These are phyloP conservation scores for Hydra vulgaris DNA, from an alignment of 30 jellyfish, hydroid and myxozoan species.

Conservation along the genomic window DNA sequence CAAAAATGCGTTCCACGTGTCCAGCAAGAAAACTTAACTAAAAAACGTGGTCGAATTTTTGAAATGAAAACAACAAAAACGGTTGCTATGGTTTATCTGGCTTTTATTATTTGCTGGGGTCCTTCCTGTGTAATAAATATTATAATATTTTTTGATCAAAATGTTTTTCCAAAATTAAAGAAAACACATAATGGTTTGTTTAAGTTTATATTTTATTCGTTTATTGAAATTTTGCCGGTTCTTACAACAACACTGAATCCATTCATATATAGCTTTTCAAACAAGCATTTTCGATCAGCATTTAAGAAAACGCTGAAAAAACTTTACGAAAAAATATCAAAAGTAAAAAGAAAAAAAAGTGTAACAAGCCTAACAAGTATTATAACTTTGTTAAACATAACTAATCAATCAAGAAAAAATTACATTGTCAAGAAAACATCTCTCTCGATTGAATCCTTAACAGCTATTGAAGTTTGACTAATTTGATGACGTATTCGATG, in stretches of 20 bases:
- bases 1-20: not conserved
- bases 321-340: not conserved
- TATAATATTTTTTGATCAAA: constrained; percentile 24
- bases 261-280: constrained; percentile 54
- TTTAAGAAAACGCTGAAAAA: not conserved
- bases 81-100: constrained; percentile 82
- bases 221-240: constrained; percentile 68
- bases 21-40: constrained; percentile 21
- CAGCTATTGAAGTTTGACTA: not conserved
- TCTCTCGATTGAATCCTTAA: not conserved
- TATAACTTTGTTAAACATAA: not conserved
- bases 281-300: constrained; percentile 77
- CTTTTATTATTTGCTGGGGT: constrained; percentile 77
- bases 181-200: constrained; percentile 24
- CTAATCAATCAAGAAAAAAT: not conserved
- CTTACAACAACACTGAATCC: constrained; percentile 75
- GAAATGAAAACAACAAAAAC: constrained; percentile 87
- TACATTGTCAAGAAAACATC: not conserved
- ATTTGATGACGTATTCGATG: too few relatives aligned
- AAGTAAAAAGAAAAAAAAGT: not conserved
- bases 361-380: not conserved
- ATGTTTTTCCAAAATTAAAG: constrained; percentile 24
- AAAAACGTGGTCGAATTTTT: constrained; percentile 37
- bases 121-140: constrained; percentile 57
- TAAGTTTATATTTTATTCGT: constrained; percentile 46